Evolutionary conservation across 2,113 vertebrate genomes (phyloP).

Genomic region (Silurus asotus): DNA sequence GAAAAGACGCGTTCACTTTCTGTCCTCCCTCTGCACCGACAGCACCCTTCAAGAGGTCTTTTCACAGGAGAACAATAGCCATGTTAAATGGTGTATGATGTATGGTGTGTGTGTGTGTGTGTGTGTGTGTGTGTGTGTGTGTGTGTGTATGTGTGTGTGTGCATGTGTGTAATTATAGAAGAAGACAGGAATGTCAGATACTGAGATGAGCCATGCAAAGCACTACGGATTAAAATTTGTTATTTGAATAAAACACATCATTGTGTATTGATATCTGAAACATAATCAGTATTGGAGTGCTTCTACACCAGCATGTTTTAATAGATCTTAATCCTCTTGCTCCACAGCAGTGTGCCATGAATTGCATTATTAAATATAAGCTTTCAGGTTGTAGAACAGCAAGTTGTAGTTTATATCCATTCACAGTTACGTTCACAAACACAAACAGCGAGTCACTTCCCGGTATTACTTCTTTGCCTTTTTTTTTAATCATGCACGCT

Average conservation of each 20-base stretch:
- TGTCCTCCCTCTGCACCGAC: constrained; percentile 29
- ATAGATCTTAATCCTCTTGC: neutral
- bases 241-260: neutral
- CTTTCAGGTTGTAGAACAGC: neutral
- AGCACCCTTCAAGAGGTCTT: neutral
- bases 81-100: neutral
- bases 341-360: neutral
- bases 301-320: neutral
- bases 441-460: neutral
- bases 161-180: too few species aligned
- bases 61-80: constrained; percentile 28
- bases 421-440: neutral
- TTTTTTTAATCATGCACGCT: neutral
- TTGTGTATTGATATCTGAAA: neutral
- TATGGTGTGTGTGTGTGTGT: neutral
- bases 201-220: neutral
- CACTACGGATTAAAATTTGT: neutral
- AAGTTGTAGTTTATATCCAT: neutral
- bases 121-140: neutral
- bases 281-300: neutral
- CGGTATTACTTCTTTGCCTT: neutral
- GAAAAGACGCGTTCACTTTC: constrained; percentile 9
- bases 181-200: neutral
- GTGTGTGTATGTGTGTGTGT: neutral
- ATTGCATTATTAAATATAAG: neutral